Conservation (phyloP, 2,888 invertebrate genomes). For the Volucella bombylans region DNA sequence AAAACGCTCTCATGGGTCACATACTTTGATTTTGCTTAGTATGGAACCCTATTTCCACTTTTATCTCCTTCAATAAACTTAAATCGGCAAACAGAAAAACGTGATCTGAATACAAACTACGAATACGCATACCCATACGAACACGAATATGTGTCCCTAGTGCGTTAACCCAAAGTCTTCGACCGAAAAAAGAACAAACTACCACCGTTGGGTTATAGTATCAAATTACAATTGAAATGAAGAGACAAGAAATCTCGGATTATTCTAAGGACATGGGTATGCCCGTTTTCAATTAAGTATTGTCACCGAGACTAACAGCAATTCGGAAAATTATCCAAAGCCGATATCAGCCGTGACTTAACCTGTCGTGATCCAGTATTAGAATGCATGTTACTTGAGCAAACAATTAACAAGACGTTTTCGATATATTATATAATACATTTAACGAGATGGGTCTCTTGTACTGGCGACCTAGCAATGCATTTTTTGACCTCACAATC, state of each 20-base stretch:
- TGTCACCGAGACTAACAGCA: constrained; percentile 23
- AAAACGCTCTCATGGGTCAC: constrained; percentile 5
- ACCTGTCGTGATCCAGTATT: constrained; percentile 10
- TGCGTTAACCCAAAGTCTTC: constrained; percentile 6
- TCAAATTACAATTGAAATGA: constrained; percentile 8
- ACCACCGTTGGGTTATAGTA: background rate
- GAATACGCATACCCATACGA: too few relatives aligned
- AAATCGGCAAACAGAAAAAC: constrained; percentile 42
- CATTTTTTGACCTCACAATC: too few relatives aligned
- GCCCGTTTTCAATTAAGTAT: constrained; percentile 29
- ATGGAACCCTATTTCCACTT: constrained; percentile 1
- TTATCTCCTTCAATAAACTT: constrained; percentile 38
- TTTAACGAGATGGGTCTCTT: background rate
- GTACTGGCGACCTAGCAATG: too few relatives aligned
- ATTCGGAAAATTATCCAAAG: constrained; percentile 21
- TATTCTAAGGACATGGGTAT: background rate
- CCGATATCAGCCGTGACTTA: background rate
- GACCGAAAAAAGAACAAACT: background rate
- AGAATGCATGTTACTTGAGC: constrained; percentile 2
- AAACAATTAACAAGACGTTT: background rate
- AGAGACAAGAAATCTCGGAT: constrained; percentile 1
- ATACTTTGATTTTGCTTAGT: constrained; percentile 2
- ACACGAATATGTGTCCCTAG: constrained; percentile 6
- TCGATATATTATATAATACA: too few relatives aligned
- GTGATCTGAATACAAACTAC: constrained; percentile 38